Evolutionary conservation across 2,113 vertebrate genomes (phyloP), one percentile per base, ranked within the genome.

Genomic region (Plectropomus leopardus): DNA sequence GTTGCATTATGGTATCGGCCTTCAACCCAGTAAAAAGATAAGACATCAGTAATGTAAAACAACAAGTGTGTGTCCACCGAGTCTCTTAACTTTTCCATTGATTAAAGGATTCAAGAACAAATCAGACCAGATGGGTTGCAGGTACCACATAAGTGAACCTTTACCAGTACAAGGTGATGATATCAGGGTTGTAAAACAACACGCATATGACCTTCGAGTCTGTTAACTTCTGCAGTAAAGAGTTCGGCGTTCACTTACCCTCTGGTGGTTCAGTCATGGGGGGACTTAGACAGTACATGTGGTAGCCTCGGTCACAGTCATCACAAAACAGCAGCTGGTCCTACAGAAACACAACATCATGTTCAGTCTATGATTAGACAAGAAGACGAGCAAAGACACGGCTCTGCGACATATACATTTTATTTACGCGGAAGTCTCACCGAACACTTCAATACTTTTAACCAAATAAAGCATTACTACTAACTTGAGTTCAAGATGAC

Each of bases 321-420:
- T 98, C 97, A 83, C 97, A 98, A 89, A 98, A 98, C 82, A 98
- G 95, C 88, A 98, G 93, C 94, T 98, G 97, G 93, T 98, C 97
- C 97, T 98, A 76, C 9, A 59, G 44, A 73, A 30, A 76, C 66
- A 89, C 44, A 58, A 47, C 24, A 44, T 10, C 13, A 40, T 26
- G 23, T 36, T 82, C 34, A 87, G 47, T 50, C 40, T 1, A 14
- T 26, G 28, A 66, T 34, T 1, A 40, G 11, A 47, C 7, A 2
- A 36, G 34, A 30, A 19, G 4, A 66, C 15, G 34, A 30, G 47
- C n/a, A 40, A 10, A 40, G 36, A 9, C 8, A 40, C 6, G 32
- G 32, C 6, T 32, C 36, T 40, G 36, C 36, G 8, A 40, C 9
- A 40, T 40, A 8, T 40, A 40, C 36, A 11, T 11, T 9, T 40